Base-by-base conservation (phyloP, 1,140 invertebrate species). In the Melanaphis sacchari region DNA sequence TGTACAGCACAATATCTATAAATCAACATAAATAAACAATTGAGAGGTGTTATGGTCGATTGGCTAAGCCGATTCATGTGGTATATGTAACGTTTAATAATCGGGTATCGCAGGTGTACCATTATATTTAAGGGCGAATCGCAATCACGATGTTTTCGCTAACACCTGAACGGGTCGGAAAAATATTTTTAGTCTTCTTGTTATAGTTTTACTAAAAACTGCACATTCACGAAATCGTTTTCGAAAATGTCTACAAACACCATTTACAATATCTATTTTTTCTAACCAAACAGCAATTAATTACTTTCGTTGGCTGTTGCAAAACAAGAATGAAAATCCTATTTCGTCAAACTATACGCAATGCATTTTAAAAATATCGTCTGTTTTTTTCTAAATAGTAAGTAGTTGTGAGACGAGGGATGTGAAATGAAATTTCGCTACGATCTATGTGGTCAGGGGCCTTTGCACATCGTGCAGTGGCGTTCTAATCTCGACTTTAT, bases 21-120 rank as follows among this genome's bases (percentile, higher is more conserved):
- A 66, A 66, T 66, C 31, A 66, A 66, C 59, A n/a, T 66, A 31
- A 31, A 66, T 15, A 38, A 4, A 0, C 38, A 21, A 21, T 38
- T 36, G 87, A n/a, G 8, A 31, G 15, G 40, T 90, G 54, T 90
- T 90, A 52, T 59, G 49, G 31, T 90, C 88, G 43, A 90, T 90
- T 90, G 7, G 43, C 49, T 38, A n/a, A 18, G n/a, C 21, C 18
- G 38, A 82, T 82, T 38, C 0, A 24, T 38, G 38, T 0, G 38
- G 24, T n/a, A 22, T 81, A 81, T 1, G 36, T 38, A 81, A 82
- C 21, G 8, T 82, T 24, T 38, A 82, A 26, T 4, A 84, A 84
- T 84, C 81, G 22, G 26, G 15, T 41, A 43, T 85, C 26, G 31
- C 59, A 66, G 22, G 82, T 85, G 40, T 85, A 40, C 82, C 40